phyloP scores from a whole-genome alignment of 2,888 invertebrate species.

The Callyntrura sp. region DNA sequence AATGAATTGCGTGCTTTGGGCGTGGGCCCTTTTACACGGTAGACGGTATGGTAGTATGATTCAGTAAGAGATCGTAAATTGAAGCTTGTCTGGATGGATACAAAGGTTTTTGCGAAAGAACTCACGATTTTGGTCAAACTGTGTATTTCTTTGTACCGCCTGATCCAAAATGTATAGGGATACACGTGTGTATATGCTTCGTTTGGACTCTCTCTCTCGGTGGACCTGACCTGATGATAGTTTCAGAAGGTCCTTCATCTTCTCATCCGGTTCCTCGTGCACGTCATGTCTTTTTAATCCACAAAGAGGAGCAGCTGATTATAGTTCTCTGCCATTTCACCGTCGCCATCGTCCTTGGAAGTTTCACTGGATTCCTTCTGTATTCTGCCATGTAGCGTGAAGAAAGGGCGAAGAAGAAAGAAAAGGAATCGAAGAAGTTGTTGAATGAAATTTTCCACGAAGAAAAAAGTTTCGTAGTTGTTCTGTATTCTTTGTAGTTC shows the following conservation, averaged over 20 bases:
- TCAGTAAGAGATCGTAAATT: not conserved
- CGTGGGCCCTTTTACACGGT: not conserved
- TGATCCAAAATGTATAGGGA: not conserved
- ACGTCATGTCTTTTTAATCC: conserved; percentile 14
- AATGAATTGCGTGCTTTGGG: not conserved
- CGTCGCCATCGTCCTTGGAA: conserved; percentile 2
- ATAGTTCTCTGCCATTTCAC: not conserved
- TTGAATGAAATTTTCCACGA: conserved; percentile 38
- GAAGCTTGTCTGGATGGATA: not conserved
- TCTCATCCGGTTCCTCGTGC: not conserved
- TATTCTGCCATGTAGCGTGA: not conserved
- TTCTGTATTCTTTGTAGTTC: not conserved
- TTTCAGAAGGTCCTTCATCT: not conserved
- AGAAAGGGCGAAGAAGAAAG: not conserved
- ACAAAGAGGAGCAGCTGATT: conserved; percentile 22
- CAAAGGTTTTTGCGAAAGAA: not conserved
- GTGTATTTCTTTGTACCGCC: not conserved
- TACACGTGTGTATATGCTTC: not conserved
- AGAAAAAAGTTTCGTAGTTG: conserved; percentile 2
- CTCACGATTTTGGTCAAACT: not conserved
- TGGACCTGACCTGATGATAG: too few species aligned
- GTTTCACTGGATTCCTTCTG: not conserved
- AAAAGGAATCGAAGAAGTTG: conserved; percentile 23
- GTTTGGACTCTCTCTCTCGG: not conserved
- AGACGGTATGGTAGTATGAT: not conserved